Conservation (phyloP, 37 sponge, comb jelly and placozoan species). For the Cliona cf. orientalis region DNA sequence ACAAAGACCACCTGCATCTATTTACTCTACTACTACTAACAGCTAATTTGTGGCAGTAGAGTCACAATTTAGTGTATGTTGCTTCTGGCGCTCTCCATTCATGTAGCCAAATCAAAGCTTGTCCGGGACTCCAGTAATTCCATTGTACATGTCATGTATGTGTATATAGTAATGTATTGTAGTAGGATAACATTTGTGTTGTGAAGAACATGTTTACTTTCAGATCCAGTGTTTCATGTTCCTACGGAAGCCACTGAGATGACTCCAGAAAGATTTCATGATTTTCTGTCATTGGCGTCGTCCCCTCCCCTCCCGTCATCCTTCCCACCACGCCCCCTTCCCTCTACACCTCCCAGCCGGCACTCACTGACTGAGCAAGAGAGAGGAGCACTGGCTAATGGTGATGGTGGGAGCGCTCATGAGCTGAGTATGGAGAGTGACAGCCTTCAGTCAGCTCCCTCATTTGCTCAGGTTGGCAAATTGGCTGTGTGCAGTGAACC, state of each 20-base stretch:
- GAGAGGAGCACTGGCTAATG: background rate
- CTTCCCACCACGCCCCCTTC: background rate
- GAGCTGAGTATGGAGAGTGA: background rate
- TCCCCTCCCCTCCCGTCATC: slow-evolving; percentile 53
- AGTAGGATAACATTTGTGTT: too few relatives aligned
- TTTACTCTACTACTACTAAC: too few relatives aligned
- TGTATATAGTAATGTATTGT: too few relatives aligned
- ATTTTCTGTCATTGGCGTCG: slow-evolving; percentile 67
- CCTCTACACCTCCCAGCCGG: background rate
- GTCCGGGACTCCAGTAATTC: too few relatives aligned
- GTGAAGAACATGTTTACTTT: too few relatives aligned
- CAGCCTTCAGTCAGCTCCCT: slow-evolving; percentile 15
- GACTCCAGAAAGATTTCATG: slow-evolving; percentile 64
- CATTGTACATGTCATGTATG: too few relatives aligned
- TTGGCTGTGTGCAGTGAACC: background rate
- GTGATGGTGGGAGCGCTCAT: too few relatives aligned
- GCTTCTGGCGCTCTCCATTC: background rate
- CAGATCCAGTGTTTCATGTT: slow-evolving; percentile 6
- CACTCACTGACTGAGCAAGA: background rate
- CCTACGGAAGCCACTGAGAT: slow-evolving; percentile 18
- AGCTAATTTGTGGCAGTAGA: background rate
- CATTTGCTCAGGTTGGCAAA: slow-evolving; percentile 46
- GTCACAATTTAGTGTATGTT: background rate
- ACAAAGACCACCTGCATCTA: too few relatives aligned
- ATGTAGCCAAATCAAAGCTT: background rate